These are phyloP conservation scores for Lepeophtheirus nordmannii DNA, from an alignment of 2,888 invertebrate genomes.

Conservation along the genomic window DNA sequence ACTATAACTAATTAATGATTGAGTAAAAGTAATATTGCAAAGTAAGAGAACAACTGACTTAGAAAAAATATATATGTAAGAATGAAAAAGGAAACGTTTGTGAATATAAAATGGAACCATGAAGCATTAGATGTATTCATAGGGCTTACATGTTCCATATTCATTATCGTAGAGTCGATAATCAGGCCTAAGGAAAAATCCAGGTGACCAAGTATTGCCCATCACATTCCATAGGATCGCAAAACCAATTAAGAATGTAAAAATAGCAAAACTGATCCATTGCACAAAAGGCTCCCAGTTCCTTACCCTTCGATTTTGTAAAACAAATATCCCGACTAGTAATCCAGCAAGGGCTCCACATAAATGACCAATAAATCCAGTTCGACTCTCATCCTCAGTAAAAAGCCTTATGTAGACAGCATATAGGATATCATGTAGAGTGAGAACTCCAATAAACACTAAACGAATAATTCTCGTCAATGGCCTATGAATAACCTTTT, in stretches of 20 bases:
- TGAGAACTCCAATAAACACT: slow-evolving; percentile 15
- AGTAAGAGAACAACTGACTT: too few relatives aligned
- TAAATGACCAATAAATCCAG: slow-evolving; percentile 24
- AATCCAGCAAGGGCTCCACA: slow-evolving; percentile 23
- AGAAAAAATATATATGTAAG: too few relatives aligned
- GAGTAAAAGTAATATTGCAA: too few relatives aligned
- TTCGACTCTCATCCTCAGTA: slow-evolving; percentile 11
- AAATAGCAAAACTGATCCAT: slow-evolving; percentile 21
- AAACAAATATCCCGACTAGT: slow-evolving; percentile 16
- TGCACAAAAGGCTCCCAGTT: slow-evolving; percentile 27
- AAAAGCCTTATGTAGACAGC: slow-evolving; percentile 17
- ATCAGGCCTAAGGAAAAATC: slow-evolving; percentile 8
- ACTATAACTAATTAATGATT: too few relatives aligned
- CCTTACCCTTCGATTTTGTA: slow-evolving; percentile 21
- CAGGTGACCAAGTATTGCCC: slow-evolving; percentile 2
- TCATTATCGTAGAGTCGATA: slow-evolving; percentile 10
- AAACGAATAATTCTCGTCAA: slow-evolving; percentile 18
- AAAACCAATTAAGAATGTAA: slow-evolving; percentile 23
- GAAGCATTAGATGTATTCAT: slow-evolving; percentile 1
- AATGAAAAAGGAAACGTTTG: too few relatives aligned
- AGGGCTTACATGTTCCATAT: slow-evolving; percentile 12
- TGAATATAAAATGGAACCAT: too few relatives aligned
- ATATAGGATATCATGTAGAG: slow-evolving; percentile 18
- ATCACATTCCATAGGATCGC: slow-evolving; percentile 20
- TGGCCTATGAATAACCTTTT: slow-evolving; percentile 21